These are phyloP conservation scores for Pollachius pollachius DNA, from an alignment of 2,113 vertebrate species.

Conservation along the genomic window DNA sequence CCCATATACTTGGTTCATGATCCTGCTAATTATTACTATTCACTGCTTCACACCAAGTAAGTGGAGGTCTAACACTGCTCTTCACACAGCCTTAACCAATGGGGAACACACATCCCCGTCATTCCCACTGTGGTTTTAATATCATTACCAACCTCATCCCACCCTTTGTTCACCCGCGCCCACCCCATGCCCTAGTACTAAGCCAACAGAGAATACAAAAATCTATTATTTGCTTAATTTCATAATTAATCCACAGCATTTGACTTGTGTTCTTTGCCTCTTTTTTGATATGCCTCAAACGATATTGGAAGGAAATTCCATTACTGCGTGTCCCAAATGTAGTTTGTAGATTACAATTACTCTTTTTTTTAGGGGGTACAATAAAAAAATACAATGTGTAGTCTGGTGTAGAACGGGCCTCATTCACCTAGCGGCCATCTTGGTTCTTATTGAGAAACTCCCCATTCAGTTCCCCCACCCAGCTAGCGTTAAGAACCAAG, in stretches of 20 bases:
- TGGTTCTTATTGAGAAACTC: too few relatives aligned
- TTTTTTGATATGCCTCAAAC: slow-evolving; percentile 10
- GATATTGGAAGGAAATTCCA: slow-evolving; percentile 37
- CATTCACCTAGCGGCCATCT: too few relatives aligned
- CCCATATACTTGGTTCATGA: slow-evolving; percentile 75
- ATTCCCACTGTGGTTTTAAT: slow-evolving; percentile 79
- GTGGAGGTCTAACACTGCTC: slow-evolving; percentile 68
- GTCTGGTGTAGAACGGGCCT: too few relatives aligned
- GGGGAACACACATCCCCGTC: slow-evolving; percentile 66
- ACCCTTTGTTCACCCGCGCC: slow-evolving; percentile 43
- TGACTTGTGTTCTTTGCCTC: slow-evolving; percentile 13
- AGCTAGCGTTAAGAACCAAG: too few relatives aligned
- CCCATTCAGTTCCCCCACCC: too few relatives aligned
- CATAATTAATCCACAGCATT: slow-evolving; percentile 61
- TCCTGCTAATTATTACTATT: slow-evolving; percentile 79
- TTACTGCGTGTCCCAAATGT: too few relatives aligned
- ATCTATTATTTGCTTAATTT: slow-evolving; percentile 76
- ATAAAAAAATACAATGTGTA: too few relatives aligned
- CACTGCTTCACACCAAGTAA: slow-evolving; percentile 68
- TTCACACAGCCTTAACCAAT: slow-evolving; percentile 63
- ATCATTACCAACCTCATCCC: slow-evolving; percentile 75
- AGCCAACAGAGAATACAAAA: slow-evolving; percentile 71
- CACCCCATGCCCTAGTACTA: slow-evolving; percentile 38
- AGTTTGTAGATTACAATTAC: too few relatives aligned
- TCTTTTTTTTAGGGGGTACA: too few relatives aligned